Conservation (phyloP, 2,888 invertebrate genomes). For the Callyntrura guangdongensis region DNA sequence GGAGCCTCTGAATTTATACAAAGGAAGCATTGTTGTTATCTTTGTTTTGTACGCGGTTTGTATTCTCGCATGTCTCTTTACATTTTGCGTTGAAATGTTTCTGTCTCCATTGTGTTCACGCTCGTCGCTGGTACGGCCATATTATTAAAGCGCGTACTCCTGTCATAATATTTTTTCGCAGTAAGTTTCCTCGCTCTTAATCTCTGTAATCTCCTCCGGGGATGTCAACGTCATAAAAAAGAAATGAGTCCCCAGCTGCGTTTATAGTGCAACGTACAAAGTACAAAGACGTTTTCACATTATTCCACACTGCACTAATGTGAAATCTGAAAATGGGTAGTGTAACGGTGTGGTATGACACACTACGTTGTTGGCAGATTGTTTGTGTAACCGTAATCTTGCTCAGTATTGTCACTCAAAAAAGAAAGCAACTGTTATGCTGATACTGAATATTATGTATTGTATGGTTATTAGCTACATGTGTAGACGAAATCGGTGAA, state of each 20-base stretch:
- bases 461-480: too few relatives aligned
- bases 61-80: background rate
- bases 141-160: background rate
- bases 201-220: constrained; percentile 58
- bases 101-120: background rate
- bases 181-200: constrained; percentile 29
- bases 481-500: too few relatives aligned
- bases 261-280: background rate
- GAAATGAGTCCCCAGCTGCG: constrained; percentile 43
- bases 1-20: constrained; percentile 59
- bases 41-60: constrained; percentile 53
- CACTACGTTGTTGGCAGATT: too few relatives aligned
- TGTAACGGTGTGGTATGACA: too few relatives aligned
- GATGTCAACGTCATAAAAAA: constrained; percentile 56
- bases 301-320: too few relatives aligned
- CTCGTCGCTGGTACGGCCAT: background rate
- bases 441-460: too few relatives aligned
- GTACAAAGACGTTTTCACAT: background rate
- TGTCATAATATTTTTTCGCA: constrained; percentile 34
- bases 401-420: too few relatives aligned
- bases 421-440: too few relatives aligned
- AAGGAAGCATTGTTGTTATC: constrained; percentile 56
- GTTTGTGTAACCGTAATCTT: too few relatives aligned
- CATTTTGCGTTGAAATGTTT: constrained; percentile 32
- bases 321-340: too few relatives aligned